Base-by-base conservation (phyloP, 2,888 invertebrate genomes). In the Eurois occulta region DNA sequence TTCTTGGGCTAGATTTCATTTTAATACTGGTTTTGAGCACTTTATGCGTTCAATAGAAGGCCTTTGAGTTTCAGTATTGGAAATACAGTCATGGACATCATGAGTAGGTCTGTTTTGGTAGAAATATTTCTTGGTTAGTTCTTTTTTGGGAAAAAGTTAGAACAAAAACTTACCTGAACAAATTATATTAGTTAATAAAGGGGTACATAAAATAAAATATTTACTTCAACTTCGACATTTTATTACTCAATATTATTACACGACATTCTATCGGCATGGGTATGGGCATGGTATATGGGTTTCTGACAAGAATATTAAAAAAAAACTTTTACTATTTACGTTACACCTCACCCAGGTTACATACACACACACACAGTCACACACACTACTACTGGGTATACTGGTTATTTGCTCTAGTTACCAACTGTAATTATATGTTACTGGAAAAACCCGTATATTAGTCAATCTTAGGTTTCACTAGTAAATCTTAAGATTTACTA, bases 81-180 rank as follows among this genome's bases (percentile, higher is more conserved):
- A 18, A 28, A 70, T n/a, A 32, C 21, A 38, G 43, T 2, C 35
- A n/a, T 13, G 28, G 7, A 21, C 11, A 46, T 28, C 77, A 41
- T 38, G 16, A 55, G 0, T 5, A 24, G n/a, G 13, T 67, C n/a
- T n/a, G 38, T 38, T 24, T 35, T 28, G 2, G 16, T 18, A 11
- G n/a, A 24, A 70, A 60, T 38, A 55, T 52, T 32, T 21, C 35
- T 43, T 13, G 55, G n/a, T 55, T 5, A 11, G 28, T 43, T n/a
- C 38, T 67, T 72, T 55, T n/a, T 35, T 6, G 11, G 32, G 2
- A 13, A n/a, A 52, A 11, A 10, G 1, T 18, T 6, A 52, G 24
- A 67, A 46, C n/a, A 58, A 28, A 24, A 55, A 77, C 81, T 69
- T 81, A 77, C 81, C 81, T 69, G 18, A n/a, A 35, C 10, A 55